Conservation (phyloP, 2,113 vertebrate genomes). For the Neogale vison region DNA sequence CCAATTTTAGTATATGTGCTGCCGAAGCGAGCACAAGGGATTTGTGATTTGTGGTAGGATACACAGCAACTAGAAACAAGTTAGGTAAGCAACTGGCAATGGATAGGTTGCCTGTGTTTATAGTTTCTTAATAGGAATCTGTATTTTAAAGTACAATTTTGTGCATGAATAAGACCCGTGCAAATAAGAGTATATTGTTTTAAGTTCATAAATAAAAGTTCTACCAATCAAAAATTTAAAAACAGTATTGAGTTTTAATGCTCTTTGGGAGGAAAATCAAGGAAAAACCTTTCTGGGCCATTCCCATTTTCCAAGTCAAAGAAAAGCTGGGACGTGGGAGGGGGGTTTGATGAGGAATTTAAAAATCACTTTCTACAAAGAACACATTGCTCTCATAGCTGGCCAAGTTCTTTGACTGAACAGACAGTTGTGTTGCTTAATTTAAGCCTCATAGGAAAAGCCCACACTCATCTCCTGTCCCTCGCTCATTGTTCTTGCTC, state of each 20-base stretch:
- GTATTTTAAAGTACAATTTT: neutral
- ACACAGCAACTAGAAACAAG: neutral
- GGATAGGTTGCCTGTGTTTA: neutral
- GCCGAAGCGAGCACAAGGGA: too few species aligned
- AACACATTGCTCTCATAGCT: neutral
- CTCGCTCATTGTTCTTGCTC: neutral
- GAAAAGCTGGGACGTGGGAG: neutral
- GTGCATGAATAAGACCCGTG: neutral
- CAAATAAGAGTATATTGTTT: neutral
- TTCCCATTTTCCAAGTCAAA: neutral
- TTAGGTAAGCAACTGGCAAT: neutral
- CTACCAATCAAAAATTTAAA: neutral
- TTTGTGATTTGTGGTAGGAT: neutral
- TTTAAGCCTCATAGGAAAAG: neutral
- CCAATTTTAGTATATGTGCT: too few species aligned
- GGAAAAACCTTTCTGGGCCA: neutral
- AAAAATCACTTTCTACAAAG: neutral
- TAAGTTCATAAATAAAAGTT: neutral
- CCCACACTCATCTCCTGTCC: neutral
- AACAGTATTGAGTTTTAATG: slow-evolving; percentile 16
- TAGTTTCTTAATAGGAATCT: neutral
- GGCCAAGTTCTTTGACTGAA: neutral
- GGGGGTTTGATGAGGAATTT: neutral
- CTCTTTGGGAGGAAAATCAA: neutral
- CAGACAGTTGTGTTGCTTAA: neutral